Evolutionary conservation across 1,140 invertebrate species (phyloP), one percentile per base, ranked within the genome.

Genomic region (Bombus superbus): DNA sequence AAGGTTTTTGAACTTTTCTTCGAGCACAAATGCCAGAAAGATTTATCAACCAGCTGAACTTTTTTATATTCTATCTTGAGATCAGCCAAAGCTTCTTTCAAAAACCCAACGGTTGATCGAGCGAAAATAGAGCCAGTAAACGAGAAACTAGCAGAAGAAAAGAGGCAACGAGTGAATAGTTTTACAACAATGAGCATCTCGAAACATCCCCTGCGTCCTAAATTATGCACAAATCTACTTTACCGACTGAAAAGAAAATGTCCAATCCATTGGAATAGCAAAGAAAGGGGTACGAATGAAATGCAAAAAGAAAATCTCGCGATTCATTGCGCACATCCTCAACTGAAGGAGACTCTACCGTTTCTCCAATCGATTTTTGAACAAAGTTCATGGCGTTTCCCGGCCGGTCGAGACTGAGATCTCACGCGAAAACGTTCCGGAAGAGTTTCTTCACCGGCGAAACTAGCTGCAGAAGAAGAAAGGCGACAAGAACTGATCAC

Each of bases 301-400:
- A 5, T 47, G 18, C 1, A 3, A 11, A 32, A 18, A 32, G 28
- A 2, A 18, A 25, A 59, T 57, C 5, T 35, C 1, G 28, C 35
- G 79, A 73, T 81, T 71, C 53, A 59, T 2, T 47, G 47, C 35
- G 68, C 47, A 44, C 80, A 81, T 38, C 69, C 80, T 73, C 38
- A 40, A 8, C 9, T 79, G 35, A 47, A 80, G n/a, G 35, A 59
- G 9, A 28, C 35, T 72, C 47, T 15, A 57, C 3, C 9, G 35
- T 38, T 57, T 74, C 69, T 75, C n/a, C 42, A 22, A 4, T 75
- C 47, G n/a, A 66, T n/a, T 28, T 40, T n/a, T 62, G 25, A 32
- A 44, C 25, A 38, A 11, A 73, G 13, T 81, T 81, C 32, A 47
- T 66, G 72, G 32, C 66, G 32, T 83, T 83, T 80, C 74, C 62